phyloP scores from a whole-genome alignment of 1,140 invertebrate species.

The Physella acuta region DNA sequence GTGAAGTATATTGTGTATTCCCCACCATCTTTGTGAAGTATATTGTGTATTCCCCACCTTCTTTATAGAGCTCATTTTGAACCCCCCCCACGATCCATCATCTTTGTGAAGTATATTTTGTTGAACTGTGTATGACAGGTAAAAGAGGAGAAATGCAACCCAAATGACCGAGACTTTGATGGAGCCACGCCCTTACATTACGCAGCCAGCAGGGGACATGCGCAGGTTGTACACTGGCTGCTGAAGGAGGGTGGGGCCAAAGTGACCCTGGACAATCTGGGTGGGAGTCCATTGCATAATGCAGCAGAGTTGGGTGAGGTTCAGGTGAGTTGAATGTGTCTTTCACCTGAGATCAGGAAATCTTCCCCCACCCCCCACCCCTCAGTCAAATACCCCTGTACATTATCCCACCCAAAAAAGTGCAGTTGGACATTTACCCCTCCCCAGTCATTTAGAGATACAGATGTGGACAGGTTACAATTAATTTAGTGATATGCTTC shows the following conservation, averaged over 20 bases:
- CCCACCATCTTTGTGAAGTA: no score
- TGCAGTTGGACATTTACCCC: no score
- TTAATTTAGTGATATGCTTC: no score
- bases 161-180: conserved; percentile 80
- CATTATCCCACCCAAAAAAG: no score
- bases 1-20: no score
- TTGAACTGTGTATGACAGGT: conserved; percentile 66
- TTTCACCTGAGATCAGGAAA: no score
- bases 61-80: not conserved
- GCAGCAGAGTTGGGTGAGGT: conserved; percentile 86
- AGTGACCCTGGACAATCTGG: conserved; percentile 77
- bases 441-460: no score
- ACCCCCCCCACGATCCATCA: not conserved
- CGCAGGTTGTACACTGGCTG: conserved; percentile 80
- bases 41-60: no score
- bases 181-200: conserved; percentile 72
- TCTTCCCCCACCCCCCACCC: no score
- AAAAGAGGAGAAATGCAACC: conserved; percentile 78
- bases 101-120: not conserved
- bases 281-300: conserved; percentile 84
- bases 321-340: conserved; percentile 78
- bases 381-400: no score
- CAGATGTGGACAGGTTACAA: no score
- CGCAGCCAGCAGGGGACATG: conserved; percentile 78
- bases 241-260: conserved; percentile 73